Evolutionary conservation across 2,797 vertebrate genomes (phyloP).

Genomic region (Menidia menidia): DNA sequence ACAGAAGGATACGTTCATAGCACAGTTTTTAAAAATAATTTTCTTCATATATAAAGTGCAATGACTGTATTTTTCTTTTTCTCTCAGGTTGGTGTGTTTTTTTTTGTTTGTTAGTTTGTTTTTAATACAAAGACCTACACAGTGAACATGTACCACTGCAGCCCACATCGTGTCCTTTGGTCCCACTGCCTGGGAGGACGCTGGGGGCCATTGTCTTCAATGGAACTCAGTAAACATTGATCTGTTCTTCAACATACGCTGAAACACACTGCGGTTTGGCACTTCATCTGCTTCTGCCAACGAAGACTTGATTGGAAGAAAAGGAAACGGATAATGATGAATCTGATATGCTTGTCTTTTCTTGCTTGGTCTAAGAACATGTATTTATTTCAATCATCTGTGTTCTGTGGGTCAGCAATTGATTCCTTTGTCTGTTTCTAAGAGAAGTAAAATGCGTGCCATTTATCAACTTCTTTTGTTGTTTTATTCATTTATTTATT

Average conservation of each 20-base stretch:
- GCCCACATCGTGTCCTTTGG: constrained; percentile 2
- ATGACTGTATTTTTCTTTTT: background rate
- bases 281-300: constrained; percentile 31
- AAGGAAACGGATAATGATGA: constrained; percentile 9
- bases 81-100: constrained; percentile 30
- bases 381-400: constrained; percentile 46
- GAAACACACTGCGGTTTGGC: constrained; percentile 25
- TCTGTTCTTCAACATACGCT: constrained; percentile 29
- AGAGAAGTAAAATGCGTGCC: constrained; percentile 52
- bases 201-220: constrained; percentile 36
- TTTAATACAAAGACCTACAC: constrained; percentile 26
- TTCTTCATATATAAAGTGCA: constrained; percentile 1
- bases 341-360: constrained; percentile 36
- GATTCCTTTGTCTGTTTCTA: constrained; percentile 35
- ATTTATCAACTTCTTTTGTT: constrained; percentile 19
- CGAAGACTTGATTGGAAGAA: constrained; percentile 23
- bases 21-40: background rate
- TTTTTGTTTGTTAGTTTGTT: constrained; percentile 21
- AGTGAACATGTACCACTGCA: constrained; percentile 23
- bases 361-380: constrained; percentile 6
- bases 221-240: constrained; percentile 35
- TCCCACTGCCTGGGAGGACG: constrained; percentile 11
- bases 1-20: too few species aligned
- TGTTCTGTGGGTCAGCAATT: constrained; percentile 22
- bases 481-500: constrained; percentile 37